Evolutionary conservation across 35 echinoderm and acorn worm species (phyloP).

Genomic region (Ophioderma brevispina): DNA sequence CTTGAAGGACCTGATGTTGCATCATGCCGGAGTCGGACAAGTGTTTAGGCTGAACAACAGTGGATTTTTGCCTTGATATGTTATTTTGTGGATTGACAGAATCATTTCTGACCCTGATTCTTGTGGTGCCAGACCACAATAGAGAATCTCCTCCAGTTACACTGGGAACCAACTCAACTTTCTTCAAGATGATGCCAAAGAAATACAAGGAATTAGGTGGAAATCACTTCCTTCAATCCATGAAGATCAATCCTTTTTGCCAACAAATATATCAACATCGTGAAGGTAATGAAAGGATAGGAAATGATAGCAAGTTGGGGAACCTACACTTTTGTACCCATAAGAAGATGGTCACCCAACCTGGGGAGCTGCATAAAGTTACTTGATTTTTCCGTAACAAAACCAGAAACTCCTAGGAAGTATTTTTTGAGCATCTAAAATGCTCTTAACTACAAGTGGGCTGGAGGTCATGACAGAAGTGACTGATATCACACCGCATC

Average conservation of each 20-base stretch:
- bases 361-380: background rate
- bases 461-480: background rate
- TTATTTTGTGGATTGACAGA: constrained; percentile 53
- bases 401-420: background rate
- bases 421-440: background rate
- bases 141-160: background rate
- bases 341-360: background rate
- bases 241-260: background rate
- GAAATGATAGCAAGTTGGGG: background rate
- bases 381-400: background rate
- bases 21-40: constrained; percentile 68
- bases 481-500: background rate
- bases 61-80: constrained; percentile 30
- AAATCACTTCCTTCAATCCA: background rate
- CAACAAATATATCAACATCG: background rate
- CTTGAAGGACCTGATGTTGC: constrained; percentile 53
- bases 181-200: background rate
- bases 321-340: background rate
- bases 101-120: constrained; percentile 22
- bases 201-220: background rate
- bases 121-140: constrained; percentile 51
- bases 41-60: constrained; percentile 52
- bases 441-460: background rate
- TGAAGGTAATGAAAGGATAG: background rate
- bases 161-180: background rate